A percentile compares a stretch with the other conserved stretches of the same genome.
Conservation (phyloP, 2,888 invertebrate species). For the Thelaira solivaga region DNA sequence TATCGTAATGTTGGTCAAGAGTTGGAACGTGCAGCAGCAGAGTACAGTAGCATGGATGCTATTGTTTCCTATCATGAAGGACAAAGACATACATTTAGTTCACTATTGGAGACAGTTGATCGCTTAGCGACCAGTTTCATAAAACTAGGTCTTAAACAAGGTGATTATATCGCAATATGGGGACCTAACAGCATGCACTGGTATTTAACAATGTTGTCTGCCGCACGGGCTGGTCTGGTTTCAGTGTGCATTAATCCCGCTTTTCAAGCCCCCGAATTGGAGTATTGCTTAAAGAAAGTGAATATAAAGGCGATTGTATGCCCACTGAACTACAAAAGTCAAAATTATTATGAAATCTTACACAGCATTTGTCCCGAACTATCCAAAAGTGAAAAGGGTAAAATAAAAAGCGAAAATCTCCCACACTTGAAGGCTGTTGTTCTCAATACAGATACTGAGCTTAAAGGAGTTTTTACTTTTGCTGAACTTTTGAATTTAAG, state of each 20-base stretch:
- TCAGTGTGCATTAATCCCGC: conserved; percentile 88
- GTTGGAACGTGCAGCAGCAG: conserved; percentile 78
- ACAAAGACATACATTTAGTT: conserved; percentile 78
- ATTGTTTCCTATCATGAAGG: conserved; percentile 80
- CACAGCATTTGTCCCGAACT: conserved; percentile 81
- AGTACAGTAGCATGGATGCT: conserved; percentile 80
- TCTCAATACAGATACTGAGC: conserved; percentile 76
- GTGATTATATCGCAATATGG: conserved; percentile 89
- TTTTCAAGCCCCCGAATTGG: conserved; percentile 83
- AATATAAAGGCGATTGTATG: conserved; percentile 83
- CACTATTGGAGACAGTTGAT: conserved; percentile 79
- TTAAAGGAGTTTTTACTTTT: conserved; percentile 78
- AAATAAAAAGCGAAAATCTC: conserved; percentile 76
- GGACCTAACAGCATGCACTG: conserved; percentile 88
- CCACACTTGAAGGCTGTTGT: conserved; percentile 80
- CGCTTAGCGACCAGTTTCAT: conserved; percentile 84
- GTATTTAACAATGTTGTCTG: conserved; percentile 84
- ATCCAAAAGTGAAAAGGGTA: conserved; percentile 74
- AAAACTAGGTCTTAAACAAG: conserved; percentile 83
- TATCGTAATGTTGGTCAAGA: conserved; percentile 80
- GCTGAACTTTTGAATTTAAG: conserved; percentile 75
- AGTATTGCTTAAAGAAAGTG: conserved; percentile 85
- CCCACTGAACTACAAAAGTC: conserved; percentile 81
- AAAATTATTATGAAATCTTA: conserved; percentile 83
- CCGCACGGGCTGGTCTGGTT: conserved; percentile 84